phyloP scores from a whole-genome alignment of 2,113 vertebrate genomes.

The Serilophus lunatus region DNA sequence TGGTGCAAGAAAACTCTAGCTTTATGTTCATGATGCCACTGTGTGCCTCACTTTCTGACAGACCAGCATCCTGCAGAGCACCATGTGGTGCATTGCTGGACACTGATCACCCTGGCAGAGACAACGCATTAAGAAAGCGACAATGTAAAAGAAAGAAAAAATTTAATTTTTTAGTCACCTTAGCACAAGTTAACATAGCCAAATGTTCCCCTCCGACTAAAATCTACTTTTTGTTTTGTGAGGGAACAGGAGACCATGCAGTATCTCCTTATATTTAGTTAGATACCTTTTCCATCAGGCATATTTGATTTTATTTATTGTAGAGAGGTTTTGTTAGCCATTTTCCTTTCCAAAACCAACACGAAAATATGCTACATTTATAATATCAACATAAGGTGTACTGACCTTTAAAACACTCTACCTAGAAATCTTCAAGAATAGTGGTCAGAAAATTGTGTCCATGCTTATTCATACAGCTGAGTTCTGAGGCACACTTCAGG shows the following conservation, averaged over 20 bases:
- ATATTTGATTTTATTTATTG: neutral
- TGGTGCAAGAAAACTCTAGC: neutral
- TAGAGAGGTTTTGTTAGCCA: neutral
- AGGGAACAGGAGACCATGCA: neutral
- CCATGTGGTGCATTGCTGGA: neutral
- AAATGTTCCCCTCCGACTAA: neutral
- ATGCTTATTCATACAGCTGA: neutral
- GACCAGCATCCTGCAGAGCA: slow-evolving; percentile 4
- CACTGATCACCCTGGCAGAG: neutral
- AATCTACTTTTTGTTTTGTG: neutral
- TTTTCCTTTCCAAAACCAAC: neutral
- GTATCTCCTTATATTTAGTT: neutral
- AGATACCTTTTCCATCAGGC: neutral
- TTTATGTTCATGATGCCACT: neutral
- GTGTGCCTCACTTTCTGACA: neutral
- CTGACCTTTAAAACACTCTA: neutral
- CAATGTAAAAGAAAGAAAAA: neutral
- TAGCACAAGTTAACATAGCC: neutral
- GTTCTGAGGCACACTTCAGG: neutral
- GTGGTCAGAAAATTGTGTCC: neutral
- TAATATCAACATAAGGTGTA: neutral
- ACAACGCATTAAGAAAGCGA: neutral
- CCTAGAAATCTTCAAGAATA: neutral
- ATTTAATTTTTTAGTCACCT: neutral
- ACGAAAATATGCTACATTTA: neutral